phyloP scores from a whole-genome alignment of 2,113 vertebrate species.

The human (Homo sapiens) region DNA sequence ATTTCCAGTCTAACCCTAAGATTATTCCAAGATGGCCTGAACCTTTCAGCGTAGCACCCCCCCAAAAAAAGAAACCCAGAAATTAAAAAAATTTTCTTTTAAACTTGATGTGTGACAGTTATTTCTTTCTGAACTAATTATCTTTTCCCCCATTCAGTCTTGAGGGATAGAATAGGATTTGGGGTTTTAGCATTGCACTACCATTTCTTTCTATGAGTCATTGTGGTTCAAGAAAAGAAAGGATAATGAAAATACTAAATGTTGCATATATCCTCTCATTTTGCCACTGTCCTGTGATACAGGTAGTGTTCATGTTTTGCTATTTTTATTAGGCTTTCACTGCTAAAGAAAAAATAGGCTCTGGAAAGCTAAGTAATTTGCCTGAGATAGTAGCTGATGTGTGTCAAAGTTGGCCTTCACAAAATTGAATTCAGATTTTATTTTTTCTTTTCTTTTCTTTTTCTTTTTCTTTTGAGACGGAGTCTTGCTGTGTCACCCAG shows the following conservation, averaged over 20 bases:
- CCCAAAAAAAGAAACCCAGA: not conserved
- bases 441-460: too few species aligned
- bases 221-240: constrained; percentile 1
- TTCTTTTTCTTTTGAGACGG: not conserved
- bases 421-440: not conserved
- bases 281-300: not conserved
- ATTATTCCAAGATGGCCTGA: constrained; percentile 2
- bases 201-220: not conserved
- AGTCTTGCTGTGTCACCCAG: too few species aligned
- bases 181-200: not conserved
- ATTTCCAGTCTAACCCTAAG: not conserved
- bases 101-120: not conserved
- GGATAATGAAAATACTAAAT: not conserved
- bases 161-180: not conserved
- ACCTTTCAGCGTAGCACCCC: not conserved
- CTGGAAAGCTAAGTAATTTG: not conserved
- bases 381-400: not conserved
- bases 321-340: constrained; percentile 13
- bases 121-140: constrained; percentile 14
- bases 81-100: not conserved
- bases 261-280: not conserved
- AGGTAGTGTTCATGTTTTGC: not conserved
- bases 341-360: not conserved
- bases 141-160: not conserved
- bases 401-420: not conserved